A percentile compares a stretch with the other conserved stretches of the same genome.
Conservation (phyloP, 2,113 vertebrate genomes). For the Chaetura pelagica region DNA sequence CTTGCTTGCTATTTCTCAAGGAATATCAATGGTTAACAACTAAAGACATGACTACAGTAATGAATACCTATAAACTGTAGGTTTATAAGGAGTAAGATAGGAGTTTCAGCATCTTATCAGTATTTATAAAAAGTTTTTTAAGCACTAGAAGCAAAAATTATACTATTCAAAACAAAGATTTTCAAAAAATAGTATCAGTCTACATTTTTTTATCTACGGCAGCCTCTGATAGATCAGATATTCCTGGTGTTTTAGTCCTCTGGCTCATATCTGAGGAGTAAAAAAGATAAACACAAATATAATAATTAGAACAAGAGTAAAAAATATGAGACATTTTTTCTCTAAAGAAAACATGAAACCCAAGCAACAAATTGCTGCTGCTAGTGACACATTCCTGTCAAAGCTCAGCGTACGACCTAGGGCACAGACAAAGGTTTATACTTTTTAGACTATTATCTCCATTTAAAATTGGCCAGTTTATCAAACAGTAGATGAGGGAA, state of each 20-base stretch:
- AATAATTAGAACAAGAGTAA: background rate
- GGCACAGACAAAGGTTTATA: background rate
- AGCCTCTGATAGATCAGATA: background rate
- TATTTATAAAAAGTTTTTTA: background rate
- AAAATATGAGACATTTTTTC: background rate
- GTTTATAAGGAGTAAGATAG: background rate
- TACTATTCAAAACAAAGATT: background rate
- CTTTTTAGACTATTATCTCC: background rate
- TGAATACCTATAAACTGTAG: background rate
- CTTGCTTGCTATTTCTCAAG: background rate
- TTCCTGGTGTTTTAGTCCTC: conserved; percentile 65
- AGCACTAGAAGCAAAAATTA: conserved; percentile 27
- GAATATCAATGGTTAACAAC: background rate
- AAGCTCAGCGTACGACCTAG: background rate
- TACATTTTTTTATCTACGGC: conserved; percentile 1
- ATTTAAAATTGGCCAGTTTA: background rate
- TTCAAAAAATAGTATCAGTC: conserved; percentile 7
- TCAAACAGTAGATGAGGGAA: background rate
- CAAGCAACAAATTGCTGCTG: background rate
- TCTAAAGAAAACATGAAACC: background rate
- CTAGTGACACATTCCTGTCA: background rate
- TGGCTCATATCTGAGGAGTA: conserved; percentile 72
- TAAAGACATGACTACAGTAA: background rate
- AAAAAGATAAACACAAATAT: background rate
- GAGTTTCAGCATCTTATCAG: background rate